Evolutionary conservation across 2,797 vertebrate species (phyloP), one percentile per base, ranked within the genome.

Genomic region (Pristis pectinata): DNA sequence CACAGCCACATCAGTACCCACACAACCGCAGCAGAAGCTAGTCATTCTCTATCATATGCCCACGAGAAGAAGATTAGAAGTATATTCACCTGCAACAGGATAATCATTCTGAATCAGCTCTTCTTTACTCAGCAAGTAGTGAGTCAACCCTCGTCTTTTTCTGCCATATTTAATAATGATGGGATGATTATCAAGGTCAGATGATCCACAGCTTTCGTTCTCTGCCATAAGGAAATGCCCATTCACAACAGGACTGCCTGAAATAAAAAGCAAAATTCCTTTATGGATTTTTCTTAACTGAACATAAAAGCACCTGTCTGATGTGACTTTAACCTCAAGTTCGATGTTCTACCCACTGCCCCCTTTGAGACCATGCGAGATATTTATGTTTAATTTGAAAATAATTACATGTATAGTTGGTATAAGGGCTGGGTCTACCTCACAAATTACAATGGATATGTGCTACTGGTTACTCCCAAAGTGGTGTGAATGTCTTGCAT

Each of bases 81-180:
- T 80, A 59, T 95, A 15, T 95, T 95, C 95, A 98, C 98, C 98
- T 97, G 97, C 97, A 59, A 98, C 95, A 2, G 98, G 98, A 95
- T 96, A 99, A 87, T 96, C 95, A 76, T 96, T 96, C 83, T 95
- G 97, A 77, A 96, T 96, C 97, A 98, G 98, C 95, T 98, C 97
- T 22, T 98, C 95, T 95, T 96, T 94, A 70, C 96, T 97, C 61
- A 99, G 96, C 95, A 98, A 95, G 79, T 98, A 98, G 27, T 96
- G 97, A 0, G 97, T 98, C 95, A 98, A 96, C 87, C 98, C 97
- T 94, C 27, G 95, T 53, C 74, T 96, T 94, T 96, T 94, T 1
- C 9, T 96, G 94, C 98, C 98, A 0, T 97, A 99, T 95, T 96
- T 97, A 95, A 0, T 96, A 95, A 97, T 95, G 77, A 97, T 97